Evolutionary conservation across 30 jellyfish, hydroid and myxozoan genomes (phyloP).

Genomic region (Hydractinia echinata): DNA sequence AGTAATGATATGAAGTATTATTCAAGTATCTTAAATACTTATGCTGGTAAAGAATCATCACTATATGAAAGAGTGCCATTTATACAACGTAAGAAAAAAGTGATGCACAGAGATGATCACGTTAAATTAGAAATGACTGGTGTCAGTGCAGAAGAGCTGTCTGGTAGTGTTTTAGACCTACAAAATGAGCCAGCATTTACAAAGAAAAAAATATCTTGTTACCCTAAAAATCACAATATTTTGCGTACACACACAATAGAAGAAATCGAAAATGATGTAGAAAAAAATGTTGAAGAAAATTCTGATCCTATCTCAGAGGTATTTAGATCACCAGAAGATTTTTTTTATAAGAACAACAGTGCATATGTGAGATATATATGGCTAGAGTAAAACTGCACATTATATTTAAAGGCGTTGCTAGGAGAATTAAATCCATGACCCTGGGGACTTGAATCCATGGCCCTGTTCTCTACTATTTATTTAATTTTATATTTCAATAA

Average conservation of each 20-base stretch:
- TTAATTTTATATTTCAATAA: too few species aligned
- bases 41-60: conserved; percentile 21
- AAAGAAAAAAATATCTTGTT: conserved; percentile 21
- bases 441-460: too few species aligned
- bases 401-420: too few species aligned
- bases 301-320: too few species aligned
- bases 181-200: conserved; percentile 24
- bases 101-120: conserved; percentile 26
- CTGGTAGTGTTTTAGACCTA: background rate
- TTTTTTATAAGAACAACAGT: too few species aligned
- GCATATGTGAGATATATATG: too few species aligned
- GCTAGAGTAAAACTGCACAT: too few species aligned
- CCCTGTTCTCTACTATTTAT: too few species aligned
- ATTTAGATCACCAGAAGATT: too few species aligned
- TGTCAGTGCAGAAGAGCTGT: background rate
- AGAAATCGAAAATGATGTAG: conserved; percentile 1
- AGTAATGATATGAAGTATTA: background rate
- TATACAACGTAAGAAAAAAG: conserved; percentile 17
- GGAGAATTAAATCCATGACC: too few species aligned
- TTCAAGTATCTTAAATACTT: background rate
- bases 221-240: conserved; percentile 27
- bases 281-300: background rate
- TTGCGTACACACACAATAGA: conserved; percentile 28
- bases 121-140: conserved; percentile 2
- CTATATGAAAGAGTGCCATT: background rate